Evolutionary conservation across 2,797 vertebrate genomes (phyloP), one percentile per base, ranked within the genome.

Genomic region (Bradypodion ventrale): DNA sequence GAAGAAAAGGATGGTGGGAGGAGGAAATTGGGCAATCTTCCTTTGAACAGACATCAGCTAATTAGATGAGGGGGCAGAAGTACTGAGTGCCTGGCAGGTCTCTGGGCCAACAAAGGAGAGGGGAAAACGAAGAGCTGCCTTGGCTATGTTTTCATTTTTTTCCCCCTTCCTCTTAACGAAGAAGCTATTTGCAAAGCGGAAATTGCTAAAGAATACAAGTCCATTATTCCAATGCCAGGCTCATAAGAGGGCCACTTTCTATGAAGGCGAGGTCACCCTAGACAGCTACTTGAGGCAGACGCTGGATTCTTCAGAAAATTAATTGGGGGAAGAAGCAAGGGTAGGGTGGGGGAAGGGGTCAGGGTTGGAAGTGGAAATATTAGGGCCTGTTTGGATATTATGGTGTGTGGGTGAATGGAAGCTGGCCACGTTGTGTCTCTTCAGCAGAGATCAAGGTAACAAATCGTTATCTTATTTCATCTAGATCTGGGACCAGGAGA

Each of bases 271-370:
- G 37, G 68, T 83, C 32, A 40, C 83, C 77, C 81, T 84, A 40
- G 63, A 86, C 2, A 5, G 13, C 83, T 83, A 80, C 90, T 92
- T 87, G 86, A 91, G 88, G 84, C 74, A 82, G 87, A 83, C 72
- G 73, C 16, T 44, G 8, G 81, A 40, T 77, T 52, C 70, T 78
- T 52, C 73, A 42, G 83, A 66, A 77, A 83, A 78, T 87, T 82
- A 76, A 80, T 40, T 84, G 82, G 78, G 79, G 63, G 60, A 65
- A 13, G 75, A 46, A 42, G 75, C 37, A 25, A 12, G 37, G 81
- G 35, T 4, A 1, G 0, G 6, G 70, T 2, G 75, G 23, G 6
- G 1, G 9, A 1, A 7, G n/a, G 27, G 27, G n/a, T 56, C 21
- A 21, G 42, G 35, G n/a, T 44, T 0, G 23, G 29, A 29, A 60